These are phyloP conservation scores for Prenolepis imparis DNA, from an alignment of 2,888 invertebrate genomes.

Conservation along the genomic window DNA sequence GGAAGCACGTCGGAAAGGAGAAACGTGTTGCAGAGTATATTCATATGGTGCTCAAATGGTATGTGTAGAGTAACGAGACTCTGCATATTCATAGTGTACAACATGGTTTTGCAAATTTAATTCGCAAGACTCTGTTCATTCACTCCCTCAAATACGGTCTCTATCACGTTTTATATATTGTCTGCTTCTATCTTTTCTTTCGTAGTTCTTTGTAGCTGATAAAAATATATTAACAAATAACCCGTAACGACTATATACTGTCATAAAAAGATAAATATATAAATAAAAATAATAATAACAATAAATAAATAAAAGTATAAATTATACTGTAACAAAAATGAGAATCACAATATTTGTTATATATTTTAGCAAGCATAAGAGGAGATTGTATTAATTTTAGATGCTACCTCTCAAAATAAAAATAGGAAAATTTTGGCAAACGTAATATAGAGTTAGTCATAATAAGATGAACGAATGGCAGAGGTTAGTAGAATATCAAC, in stretches of 20 bases:
- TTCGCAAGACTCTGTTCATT: conserved; percentile 74
- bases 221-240: neutral
- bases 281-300: too few species aligned
- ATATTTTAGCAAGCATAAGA: neutral
- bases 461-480: conserved; percentile 35
- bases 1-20: conserved; percentile 51
- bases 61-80: conserved; percentile 83
- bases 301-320: too few species aligned
- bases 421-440: conserved; percentile 27
- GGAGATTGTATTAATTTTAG: neutral
- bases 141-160: conserved; percentile 37
- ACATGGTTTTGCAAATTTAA: conserved; percentile 84
- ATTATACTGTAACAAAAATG: neutral
- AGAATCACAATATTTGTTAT: neutral
- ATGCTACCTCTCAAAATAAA: conserved; percentile 1
- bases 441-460: conserved; percentile 48
- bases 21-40: conserved; percentile 66
- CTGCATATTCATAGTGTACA: conserved; percentile 85
- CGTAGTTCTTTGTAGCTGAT: neutral
- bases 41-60: conserved; percentile 75
- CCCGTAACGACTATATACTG: too few species aligned
- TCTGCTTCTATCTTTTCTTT: neutral
- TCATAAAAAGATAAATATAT: too few species aligned
- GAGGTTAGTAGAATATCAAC: conserved; percentile 72
- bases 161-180: conserved; percentile 31